Conservation (phyloP, 1,140 invertebrate species). For the Diorhabda elongata region DNA sequence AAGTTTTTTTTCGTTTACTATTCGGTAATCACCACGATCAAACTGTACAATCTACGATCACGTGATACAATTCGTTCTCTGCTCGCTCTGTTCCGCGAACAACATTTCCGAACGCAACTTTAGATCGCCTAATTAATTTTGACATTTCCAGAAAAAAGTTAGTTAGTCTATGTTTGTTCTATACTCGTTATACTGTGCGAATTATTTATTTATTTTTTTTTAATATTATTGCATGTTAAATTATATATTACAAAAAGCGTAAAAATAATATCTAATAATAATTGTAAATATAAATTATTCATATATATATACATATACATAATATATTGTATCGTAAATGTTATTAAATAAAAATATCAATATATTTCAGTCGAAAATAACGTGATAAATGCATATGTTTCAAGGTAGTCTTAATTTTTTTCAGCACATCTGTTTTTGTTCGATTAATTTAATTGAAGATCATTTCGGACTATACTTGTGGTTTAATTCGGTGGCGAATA, state of each 20-base stretch:
- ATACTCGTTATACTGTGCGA: neutral
- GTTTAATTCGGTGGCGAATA: neutral
- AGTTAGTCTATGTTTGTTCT: neutral
- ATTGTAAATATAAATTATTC: slow-evolving; percentile 3
- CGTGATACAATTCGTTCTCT: neutral
- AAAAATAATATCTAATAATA: neutral
- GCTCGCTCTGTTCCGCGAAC: neutral
- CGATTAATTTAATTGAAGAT: neutral
- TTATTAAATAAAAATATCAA: neutral
- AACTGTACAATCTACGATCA: neutral
- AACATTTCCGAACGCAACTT: neutral
- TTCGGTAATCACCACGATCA: too few relatives aligned
- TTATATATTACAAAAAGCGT: slow-evolving; percentile 1
- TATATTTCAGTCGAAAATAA: neutral
- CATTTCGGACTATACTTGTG: neutral
- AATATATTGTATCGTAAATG: neutral
- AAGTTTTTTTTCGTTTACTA: too few relatives aligned
- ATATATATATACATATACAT: neutral
- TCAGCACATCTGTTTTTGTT: neutral
- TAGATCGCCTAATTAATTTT: neutral
- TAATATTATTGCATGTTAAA: neutral
- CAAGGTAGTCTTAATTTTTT: neutral
- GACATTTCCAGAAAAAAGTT: neutral
- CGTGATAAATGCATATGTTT: slow-evolving; percentile 1
- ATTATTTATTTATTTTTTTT: neutral